Percentiles rank a stretch among this genome's conserved stretches.
These are phyloP conservation scores for Cancer borealis DNA, from an alignment of 2,888 invertebrate genomes.

Conservation along the genomic window DNA sequence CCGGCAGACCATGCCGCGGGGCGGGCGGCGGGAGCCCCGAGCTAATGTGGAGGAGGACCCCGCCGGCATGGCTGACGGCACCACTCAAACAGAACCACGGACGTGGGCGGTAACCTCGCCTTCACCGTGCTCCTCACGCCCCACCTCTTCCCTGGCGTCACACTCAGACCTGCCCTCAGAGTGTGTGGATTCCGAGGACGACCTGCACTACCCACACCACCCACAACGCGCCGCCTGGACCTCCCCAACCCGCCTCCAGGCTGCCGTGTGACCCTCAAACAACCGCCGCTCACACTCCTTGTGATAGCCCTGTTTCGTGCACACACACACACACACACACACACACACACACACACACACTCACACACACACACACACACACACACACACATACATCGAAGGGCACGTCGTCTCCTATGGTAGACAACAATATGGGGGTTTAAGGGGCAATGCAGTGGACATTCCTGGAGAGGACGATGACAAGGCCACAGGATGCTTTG, in stretches of 20 bases:
- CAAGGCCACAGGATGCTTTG: neutral
- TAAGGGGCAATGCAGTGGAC: neutral
- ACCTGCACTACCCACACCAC: constrained; percentile 36
- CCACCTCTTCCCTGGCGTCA: constrained; percentile 70
- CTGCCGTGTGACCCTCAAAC: constrained; percentile 49
- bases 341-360: constrained; percentile 55
- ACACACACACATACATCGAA: constrained; percentile 25
- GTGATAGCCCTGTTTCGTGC: neutral
- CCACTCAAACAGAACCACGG: constrained; percentile 62
- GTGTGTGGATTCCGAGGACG: constrained; percentile 71
- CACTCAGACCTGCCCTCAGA: constrained; percentile 72
- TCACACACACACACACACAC: constrained; percentile 25
- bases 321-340: constrained; percentile 50
- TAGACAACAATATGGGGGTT: neutral
- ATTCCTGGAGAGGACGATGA: neutral
- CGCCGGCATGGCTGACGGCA: constrained; percentile 53
- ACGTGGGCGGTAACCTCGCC: constrained; percentile 54
- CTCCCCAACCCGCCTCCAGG: constrained; percentile 58
- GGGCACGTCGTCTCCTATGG: constrained; percentile 18
- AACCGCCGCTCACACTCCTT: constrained; percentile 2
- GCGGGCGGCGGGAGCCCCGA: neutral
- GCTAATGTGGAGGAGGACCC: constrained; percentile 43
- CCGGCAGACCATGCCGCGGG: neutral
- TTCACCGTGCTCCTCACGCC: constrained; percentile 68
- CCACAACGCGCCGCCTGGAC: constrained; percentile 44